Evolutionary conservation across 2,888 invertebrate species (phyloP).

Genomic region (Epistrophella euchroma): DNA sequence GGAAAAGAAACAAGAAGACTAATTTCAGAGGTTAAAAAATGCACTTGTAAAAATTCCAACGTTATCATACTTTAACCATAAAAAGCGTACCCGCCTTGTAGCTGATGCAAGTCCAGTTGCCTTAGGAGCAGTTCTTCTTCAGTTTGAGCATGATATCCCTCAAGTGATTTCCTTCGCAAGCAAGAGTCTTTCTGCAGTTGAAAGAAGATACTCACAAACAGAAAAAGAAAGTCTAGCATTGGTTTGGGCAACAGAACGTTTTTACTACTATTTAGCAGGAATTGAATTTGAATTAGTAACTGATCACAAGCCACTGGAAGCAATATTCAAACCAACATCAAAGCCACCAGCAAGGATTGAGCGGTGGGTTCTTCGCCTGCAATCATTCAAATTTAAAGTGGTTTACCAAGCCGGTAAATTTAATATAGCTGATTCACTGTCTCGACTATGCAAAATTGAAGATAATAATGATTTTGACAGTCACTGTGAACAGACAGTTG

Average conservation of each 20-base stretch:
- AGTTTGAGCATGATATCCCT: conserved; percentile 29
- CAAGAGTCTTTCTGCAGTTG: no score
- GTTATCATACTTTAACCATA: background rate
- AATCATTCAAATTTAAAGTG: conserved; percentile 47
- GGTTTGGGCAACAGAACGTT: no score
- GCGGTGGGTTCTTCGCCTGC: conserved; percentile 67
- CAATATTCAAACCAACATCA: conserved; percentile 75
- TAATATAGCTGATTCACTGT: no score
- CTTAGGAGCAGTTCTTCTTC: background rate
- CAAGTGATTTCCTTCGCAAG: no score
- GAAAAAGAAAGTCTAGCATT: no score
- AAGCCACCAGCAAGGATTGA: conserved; percentile 71
- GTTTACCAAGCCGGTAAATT: conserved; percentile 7
- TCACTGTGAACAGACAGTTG: no score
- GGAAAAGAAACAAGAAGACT: no score
- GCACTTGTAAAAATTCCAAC: background rate
- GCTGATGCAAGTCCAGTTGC: background rate
- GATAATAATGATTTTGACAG: no score
- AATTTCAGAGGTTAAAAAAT: no score
- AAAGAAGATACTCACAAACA: no score
- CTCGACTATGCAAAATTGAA: no score
- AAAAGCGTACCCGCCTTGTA: background rate
- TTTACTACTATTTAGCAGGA: no score
- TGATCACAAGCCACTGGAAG: conserved; percentile 72
- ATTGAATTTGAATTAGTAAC: conserved; percentile 47